These are phyloP conservation scores for Tringa solitaria DNA, from an alignment of 2,113 vertebrate genomes.

Conservation along the genomic window DNA sequence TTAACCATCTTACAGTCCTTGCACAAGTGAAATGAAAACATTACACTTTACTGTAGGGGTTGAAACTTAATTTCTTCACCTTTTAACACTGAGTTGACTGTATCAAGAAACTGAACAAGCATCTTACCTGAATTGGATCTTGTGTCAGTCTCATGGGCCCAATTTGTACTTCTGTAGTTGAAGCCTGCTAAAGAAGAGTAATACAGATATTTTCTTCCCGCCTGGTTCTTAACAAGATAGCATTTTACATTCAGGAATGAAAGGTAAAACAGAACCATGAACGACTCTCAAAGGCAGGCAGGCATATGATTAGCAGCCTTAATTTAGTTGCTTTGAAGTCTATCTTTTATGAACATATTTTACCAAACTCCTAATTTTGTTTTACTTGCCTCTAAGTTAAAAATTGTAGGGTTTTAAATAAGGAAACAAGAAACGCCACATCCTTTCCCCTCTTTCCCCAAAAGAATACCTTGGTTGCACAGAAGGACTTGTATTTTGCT, in stretches of 20 bases:
- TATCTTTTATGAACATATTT: neutral
- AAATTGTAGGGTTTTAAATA: neutral
- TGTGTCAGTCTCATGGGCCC: conserved; percentile 94
- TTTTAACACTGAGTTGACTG: neutral
- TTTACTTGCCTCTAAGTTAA: neutral
- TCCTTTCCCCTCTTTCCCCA: neutral
- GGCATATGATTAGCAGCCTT: neutral
- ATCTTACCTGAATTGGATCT: conserved; percentile 89
- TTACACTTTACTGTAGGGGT: neutral
- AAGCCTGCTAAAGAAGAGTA: conserved; percentile 78
- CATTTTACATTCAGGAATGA: neutral
- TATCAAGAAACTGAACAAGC: neutral
- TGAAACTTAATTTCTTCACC: neutral
- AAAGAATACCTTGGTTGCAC: neutral
- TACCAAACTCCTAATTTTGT: neutral
- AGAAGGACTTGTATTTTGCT: neutral
- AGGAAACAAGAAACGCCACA: neutral
- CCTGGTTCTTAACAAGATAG: neutral
- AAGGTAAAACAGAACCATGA: conserved; percentile 1
- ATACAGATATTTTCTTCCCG: neutral
- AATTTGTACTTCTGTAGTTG: conserved; percentile 85
- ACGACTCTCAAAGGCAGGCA: neutral
- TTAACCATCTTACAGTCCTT: neutral
- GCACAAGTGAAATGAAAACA: neutral
- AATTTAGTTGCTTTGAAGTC: neutral